Evolutionary conservation across 1,140 invertebrate genomes (phyloP).

Genomic region (Drosophila guanche): DNA sequence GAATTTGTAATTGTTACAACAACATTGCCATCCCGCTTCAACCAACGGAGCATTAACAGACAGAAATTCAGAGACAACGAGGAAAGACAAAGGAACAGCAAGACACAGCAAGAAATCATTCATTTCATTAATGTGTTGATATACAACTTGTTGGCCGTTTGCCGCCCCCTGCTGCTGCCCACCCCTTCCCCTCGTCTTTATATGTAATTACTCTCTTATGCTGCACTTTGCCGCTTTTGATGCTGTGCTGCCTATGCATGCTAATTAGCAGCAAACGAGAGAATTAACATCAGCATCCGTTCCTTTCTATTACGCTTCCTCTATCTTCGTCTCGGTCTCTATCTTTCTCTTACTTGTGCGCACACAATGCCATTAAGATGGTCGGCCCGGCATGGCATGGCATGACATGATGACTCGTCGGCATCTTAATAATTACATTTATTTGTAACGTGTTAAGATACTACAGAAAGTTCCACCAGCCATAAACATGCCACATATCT

Average conservation of each 20-base stretch:
- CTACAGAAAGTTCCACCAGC: constrained; percentile 38
- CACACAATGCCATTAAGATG: constrained; percentile 43
- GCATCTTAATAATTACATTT: constrained; percentile 72
- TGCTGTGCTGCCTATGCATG: constrained; percentile 19
- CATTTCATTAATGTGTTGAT: constrained; percentile 75
- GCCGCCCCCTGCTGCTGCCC: background rate
- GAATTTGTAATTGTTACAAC: constrained; percentile 62
- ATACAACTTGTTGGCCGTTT: constrained; percentile 61
- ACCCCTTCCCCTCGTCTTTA: background rate
- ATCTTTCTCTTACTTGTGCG: background rate
- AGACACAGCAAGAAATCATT: constrained; percentile 57
- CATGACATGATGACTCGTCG: constrained; percentile 19
- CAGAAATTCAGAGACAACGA: background rate
- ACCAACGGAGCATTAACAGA: constrained; percentile 11
- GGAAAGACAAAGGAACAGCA: constrained; percentile 8
- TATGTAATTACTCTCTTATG: constrained; percentile 40
- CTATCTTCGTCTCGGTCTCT: background rate
- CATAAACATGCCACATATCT: constrained; percentile 43
- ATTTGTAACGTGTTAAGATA: constrained; percentile 62
- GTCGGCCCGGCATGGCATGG: constrained; percentile 22
- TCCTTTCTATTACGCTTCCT: constrained; percentile 8
- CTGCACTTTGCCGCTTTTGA: constrained; percentile 16
- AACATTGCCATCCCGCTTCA: constrained; percentile 1
- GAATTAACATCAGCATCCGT: constrained; percentile 46
- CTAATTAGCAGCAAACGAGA: constrained; percentile 59